Evolutionary conservation across 2,888 invertebrate genomes (phyloP), one percentile per base, ranked within the genome.

Genomic region (Nowickia ferox): DNA sequence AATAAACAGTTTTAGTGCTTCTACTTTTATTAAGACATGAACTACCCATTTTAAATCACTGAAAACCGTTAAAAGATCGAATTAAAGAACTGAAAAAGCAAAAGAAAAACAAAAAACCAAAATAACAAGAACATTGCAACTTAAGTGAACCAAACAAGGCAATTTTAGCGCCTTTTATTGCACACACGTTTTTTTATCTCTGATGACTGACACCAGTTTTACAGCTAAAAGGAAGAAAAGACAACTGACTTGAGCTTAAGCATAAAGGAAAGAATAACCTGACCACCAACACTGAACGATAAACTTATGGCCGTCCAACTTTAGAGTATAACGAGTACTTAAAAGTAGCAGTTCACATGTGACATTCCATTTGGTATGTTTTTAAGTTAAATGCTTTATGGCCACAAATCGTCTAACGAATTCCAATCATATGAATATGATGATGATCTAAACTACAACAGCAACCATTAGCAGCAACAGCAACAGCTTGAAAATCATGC

Each of bases 101-200:
- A 40, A 51, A 68, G 4, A 30, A 48, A 59, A 40, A 46, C n/a
- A 48, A 51, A 75, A n/a, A 22, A 10, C 22, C 11, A 30, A 57
- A 9, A 38, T 13, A 30, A 30, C 13, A 9, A 19, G 30, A 30
- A 30, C 17, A 0, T 19, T 59, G 17, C 0, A 81, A 68, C 51
- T 19, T 59, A 38, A 30, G 59, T 30, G 65, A 71, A 57, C 11
- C 13, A 59, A 59, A 59, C 75, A 75, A 69, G 80, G 74, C 72
- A 80, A 53, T 84, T 66, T 81, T 76, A 81, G 84, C 84, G 84
- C 76, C 84, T 81, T 71, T 81, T 81, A 84, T 84, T 84, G 30
- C 76, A 81, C 83, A 77, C 81, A 13, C n/a, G 72, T 68, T 66
- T 74, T 66, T 74, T 80, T 80, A 80, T 76, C 75, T 71, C 55